Base-by-base conservation (phyloP, 2,888 invertebrate genomes). In the Cephus pygmeus region DNA sequence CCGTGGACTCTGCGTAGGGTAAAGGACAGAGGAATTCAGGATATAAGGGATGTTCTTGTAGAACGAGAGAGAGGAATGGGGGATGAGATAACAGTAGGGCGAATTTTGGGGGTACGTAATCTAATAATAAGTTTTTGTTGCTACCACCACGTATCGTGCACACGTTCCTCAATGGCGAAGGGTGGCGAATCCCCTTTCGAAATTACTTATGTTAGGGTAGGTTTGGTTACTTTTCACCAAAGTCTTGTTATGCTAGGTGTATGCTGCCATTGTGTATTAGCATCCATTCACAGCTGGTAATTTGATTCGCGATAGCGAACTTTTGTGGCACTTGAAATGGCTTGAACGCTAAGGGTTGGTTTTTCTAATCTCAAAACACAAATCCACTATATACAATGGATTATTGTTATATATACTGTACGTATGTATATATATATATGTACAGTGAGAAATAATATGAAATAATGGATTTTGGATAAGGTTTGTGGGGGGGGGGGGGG, bases 111-210 rank as follows among this genome's bases (percentile, higher is more conserved):
- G 87, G 85, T 85, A 85, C 86, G 86, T 89, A 90, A 91, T 91
- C 91, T 90, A 91, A 91, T 91, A 91, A 91, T 88, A 87, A 89
- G 87, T 89, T 91, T 90, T 90, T 88, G 89, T 89, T 83, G 83
- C 80, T 73, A 77, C 77, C 75, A 77, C 80, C 86, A 85, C 88
- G 86, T 89, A 88, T 86, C 85, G 84, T 81, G 86, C 88, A 88
- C 89, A 86, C 88, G 89, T 86, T 86, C 82, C 82, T 84, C 83
- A 84, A 88, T 86, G 83, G 82, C 77, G 79, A 83, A 85, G 88
- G 89, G 87, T 83, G 82, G 78, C 77, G 75, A 79, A 74, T 73
- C 81, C 84, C 83, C 73, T 82, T 85, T 85, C 56, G 56, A 56
- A 56, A 74, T 77, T 80, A 76, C 71, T 75, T 15, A 74, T 23